Evolutionary conservation across 2,113 vertebrate species (phyloP), one percentile per base, ranked within the genome.

Genomic region (Phyllopteryx taeniolatus): DNA sequence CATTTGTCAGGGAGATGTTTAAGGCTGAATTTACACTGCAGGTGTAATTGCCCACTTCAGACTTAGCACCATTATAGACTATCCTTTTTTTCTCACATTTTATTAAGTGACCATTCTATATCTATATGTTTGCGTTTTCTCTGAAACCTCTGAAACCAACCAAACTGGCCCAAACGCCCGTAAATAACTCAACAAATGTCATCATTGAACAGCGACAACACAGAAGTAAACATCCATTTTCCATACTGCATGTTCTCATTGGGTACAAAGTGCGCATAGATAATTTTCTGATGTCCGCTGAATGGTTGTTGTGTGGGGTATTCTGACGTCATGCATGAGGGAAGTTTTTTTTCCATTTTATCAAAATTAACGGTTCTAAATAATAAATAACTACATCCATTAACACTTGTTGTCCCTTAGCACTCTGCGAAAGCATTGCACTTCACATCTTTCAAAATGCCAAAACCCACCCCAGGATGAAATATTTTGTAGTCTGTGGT

Each of bases 401-500:
- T 31, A 27, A 59, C 13, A 13, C 31, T 35, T 14, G 59, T 35
- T 11, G 31, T 17, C 59, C 14, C 31, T 8, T 4, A 61, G 15
- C 59, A 61, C 15, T 35, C 15, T 17, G 27, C 13, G 33, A 61
- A 35, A 61, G 14, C 59, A 61, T 61, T 17, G 22, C 43, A 31
- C 43, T 31, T 66, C 4, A 17, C 20, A 66, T 27, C 22, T 22
- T 66, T 17, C 22, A 27, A 66, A 66, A 66, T 47, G 15, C 64
- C 22, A 15, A 66, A 66, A 47, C 22, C 5, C 22, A 2, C 22
- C 64, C 64, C 8, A 10, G 3, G 8, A 66, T 66, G 1, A 46
- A 65, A 46, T 46, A 66, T 66, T 66, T 47, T 27, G 64, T 47
- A 66, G 44, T 66, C 44, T 47, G 22, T 5, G n/a, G 64, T 66